Conservation (phyloP, 2,113 vertebrate genomes). For the Holacanthus passer region DNA sequence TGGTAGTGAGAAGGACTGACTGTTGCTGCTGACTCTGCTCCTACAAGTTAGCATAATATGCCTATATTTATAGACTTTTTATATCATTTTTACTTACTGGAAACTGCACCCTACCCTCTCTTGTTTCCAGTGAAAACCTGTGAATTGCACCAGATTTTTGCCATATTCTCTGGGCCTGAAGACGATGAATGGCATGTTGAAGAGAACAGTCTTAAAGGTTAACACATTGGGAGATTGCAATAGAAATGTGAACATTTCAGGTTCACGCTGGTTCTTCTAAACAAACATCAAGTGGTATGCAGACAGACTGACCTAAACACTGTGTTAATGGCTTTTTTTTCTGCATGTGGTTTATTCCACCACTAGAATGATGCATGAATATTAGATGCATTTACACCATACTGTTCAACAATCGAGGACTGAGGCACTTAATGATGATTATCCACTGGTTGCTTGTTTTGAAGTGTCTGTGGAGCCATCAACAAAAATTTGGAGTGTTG, state of each 20-base stretch:
- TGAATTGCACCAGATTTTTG: slow-evolving; percentile 60
- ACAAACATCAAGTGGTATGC: slow-evolving; percentile 13
- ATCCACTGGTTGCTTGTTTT: slow-evolving; percentile 50
- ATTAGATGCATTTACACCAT: slow-evolving; percentile 26
- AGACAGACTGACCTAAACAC: slow-evolving; percentile 43
- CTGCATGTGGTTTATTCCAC: slow-evolving; percentile 52
- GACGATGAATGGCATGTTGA: slow-evolving; percentile 41
- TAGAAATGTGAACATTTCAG: slow-evolving; percentile 62
- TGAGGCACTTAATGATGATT: slow-evolving; percentile 63
- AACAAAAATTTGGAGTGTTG: slow-evolving; percentile 38
- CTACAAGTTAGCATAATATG: slow-evolving; percentile 49
- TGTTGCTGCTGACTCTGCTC: slow-evolving; percentile 69
- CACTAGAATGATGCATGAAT: slow-evolving; percentile 19
- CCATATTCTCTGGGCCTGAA: slow-evolving; percentile 48
- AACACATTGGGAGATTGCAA: slow-evolving; percentile 64
- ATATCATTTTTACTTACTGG: slow-evolving; percentile 59
- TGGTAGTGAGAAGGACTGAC: slow-evolving; percentile 51
- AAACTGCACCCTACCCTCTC: slow-evolving; percentile 20
- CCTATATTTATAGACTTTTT: slow-evolving; percentile 76
- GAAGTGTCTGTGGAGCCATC: slow-evolving; percentile 49
- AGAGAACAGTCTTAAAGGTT: slow-evolving; percentile 32
- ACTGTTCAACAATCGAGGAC: slow-evolving; percentile 35
- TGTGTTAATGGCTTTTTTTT: slow-evolving; percentile 39
- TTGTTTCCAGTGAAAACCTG: slow-evolving; percentile 60
- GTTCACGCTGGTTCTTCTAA: slow-evolving; percentile 38